Base-by-base conservation (phyloP, 2,797 vertebrate species). In the Sciurus carolinensis region DNA sequence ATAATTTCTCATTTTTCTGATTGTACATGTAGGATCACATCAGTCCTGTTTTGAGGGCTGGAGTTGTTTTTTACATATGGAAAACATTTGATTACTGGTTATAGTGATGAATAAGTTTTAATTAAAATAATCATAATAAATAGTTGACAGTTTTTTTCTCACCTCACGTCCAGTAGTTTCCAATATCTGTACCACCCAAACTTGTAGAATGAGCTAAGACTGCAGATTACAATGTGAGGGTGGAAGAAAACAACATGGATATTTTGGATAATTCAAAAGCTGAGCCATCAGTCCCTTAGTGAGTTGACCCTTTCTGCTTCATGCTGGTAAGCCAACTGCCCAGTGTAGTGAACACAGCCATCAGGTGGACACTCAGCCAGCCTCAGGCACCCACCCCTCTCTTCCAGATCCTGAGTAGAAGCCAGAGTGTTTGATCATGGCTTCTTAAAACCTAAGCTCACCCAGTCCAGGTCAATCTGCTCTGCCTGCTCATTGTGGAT, bases 111-210 rank as follows among this genome's bases (percentile, higher is more conserved):
- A 57, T 77, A 42, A 3, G 2, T 92, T 91, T 92, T 72, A 77
- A 4, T 39, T 66, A 94, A 82, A 94, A 88, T 52, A 87, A 94
- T 96, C 64, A 79, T 59, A 86, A 26, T 47, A 75, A 95, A 66
- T 62, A 93, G 26, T 30, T 88, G 84, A 85, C 7, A 28, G 30
- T 62, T 93, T 90, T 77, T 83, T 47, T 39, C 11, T 57, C 5
- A 8, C 13, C 15, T 39, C 4, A 15, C 7, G 5, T 62, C 18
- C 28, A 69, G 1, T 39, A 8, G 14, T 87, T 80, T 79, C 12
- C 33, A 72, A 17, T 52, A 62, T 10, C 57, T 87, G 59, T 11
- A 77, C 52, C 22, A 94, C 75, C 22, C 57, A 77, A 33, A 54
- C 7, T 47, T 83, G 75, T 47, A 22, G 62, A 87, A 52, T 36